Percentiles rank a stretch among this genome's conserved stretches.
These are phyloP conservation scores for Cinclus cinclus DNA, from an alignment of 2,113 vertebrate genomes.

Conservation along the genomic window DNA sequence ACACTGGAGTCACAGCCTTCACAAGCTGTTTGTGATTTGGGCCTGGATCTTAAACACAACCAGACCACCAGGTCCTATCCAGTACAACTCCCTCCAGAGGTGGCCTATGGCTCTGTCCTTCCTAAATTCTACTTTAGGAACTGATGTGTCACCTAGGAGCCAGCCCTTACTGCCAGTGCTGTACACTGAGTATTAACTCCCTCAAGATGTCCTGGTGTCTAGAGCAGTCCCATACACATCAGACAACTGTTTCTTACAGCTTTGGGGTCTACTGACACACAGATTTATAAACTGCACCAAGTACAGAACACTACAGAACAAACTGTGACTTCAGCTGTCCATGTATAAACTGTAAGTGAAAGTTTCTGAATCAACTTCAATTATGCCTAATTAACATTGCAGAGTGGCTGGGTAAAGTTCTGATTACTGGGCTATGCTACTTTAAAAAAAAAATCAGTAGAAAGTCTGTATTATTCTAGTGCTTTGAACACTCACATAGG, in stretches of 20 bases:
- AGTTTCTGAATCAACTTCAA: not conserved
- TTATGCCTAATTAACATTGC: not conserved
- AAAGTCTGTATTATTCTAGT: not conserved
- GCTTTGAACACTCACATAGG: not conserved
- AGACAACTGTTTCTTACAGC: not conserved
- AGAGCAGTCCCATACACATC: rapidly evolving
- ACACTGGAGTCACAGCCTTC: not conserved
- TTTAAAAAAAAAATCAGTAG: not conserved
- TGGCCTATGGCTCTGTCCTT: not conserved
- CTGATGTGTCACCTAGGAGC: not conserved
- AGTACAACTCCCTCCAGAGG: not conserved
- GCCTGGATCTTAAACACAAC: not conserved
- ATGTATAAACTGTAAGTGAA: not conserved
- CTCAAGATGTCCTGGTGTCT: rapidly evolving
- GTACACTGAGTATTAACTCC: rapidly evolving
- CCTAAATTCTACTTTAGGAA: not conserved
- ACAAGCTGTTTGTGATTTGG: not conserved
- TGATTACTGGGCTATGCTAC: not conserved
- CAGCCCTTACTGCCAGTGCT: not conserved
- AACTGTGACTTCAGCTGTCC: not conserved
- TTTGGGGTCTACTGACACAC: not conserved
- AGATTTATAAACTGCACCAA: not conserved
- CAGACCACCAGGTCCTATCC: not conserved
- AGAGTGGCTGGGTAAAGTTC: not conserved
- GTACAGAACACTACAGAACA: not conserved